Percentiles rank a stretch among this genome's conserved stretches.
Conservation (phyloP, 2,888 invertebrate species). For the Bembecia ichneumoniformis region DNA sequence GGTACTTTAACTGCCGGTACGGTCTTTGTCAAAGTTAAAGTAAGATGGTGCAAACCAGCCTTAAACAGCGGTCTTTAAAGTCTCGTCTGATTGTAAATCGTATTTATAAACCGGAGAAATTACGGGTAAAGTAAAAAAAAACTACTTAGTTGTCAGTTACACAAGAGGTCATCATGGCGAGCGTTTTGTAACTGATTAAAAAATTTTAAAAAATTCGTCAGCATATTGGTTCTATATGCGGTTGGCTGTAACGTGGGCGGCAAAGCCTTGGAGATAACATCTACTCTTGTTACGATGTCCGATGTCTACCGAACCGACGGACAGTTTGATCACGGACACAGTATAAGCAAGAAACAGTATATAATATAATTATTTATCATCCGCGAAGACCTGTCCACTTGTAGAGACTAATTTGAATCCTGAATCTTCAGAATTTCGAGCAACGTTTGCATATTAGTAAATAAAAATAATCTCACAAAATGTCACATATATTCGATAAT, state of each 20-base stretch:
- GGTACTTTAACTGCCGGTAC: no score
- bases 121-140: constrained; percentile 26
- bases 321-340: not conserved
- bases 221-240: constrained; percentile 10
- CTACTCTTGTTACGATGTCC: constrained; percentile 11
- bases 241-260: not conserved
- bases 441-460: no score
- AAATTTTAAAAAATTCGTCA: constrained; percentile 31
- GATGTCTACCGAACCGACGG: not conserved
- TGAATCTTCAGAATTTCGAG: no score
- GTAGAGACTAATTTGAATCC: no score
- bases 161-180: constrained; percentile 5
- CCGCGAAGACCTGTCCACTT: no score
- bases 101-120: constrained; percentile 24
- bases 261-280: constrained; percentile 6
- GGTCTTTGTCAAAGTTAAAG: no score
- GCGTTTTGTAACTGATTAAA: constrained; percentile 36
- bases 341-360: not conserved
- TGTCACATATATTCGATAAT: no score
- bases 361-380: no score
- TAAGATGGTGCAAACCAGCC: no score
- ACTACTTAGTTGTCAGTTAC: constrained; percentile 6
- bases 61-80: no score
- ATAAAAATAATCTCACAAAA: no score
- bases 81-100: no score